Evolutionary conservation across 2,888 invertebrate genomes (phyloP), one percentile per base, ranked within the genome.

Genomic region (Notodonta ziczac): DNA sequence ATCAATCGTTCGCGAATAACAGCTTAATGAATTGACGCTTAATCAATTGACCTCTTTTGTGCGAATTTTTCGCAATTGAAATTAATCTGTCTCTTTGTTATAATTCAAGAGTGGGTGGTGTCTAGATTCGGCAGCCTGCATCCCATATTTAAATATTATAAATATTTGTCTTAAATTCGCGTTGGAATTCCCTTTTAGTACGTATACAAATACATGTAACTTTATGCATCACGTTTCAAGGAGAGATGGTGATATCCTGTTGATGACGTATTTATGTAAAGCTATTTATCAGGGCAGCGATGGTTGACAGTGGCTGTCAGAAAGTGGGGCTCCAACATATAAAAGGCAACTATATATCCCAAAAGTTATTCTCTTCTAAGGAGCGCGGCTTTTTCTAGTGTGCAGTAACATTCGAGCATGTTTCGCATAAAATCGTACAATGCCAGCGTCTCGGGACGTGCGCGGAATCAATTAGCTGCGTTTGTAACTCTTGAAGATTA

Each of bases 271-370:
- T 54, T 57, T 39, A 53, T 61, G 57, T 24, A 53, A 46, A 16
- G 40, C 53, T 40, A 54, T 42, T 54, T 48, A 59, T 52, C 54
- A 54, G 51, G 32, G n/a, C 40, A 54, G 24, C 24, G 24, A 2
- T 62, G 60, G 60, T 56, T n/a, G 57, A 62, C 60, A 58, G 42
- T 52, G 57, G 57, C 53, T 60, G 52, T 61, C 42, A 54, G 48
- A 69, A 78, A 77, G 71, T 81, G 57, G 75, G 76, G 66, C 77
- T 59, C 59, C 70, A 74, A 80, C 76, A 75, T 80, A 81, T 71
- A 65, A n/a, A n/a, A 74, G 70, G 71, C 73, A 69, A 80, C 81
- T 81, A 81, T 78, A 24, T 24, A 2, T 81, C 78, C n/a, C 78
- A 65, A 66, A 69, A 77, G 75, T 61, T 74, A 81, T 78, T 77